phyloP scores from a whole-genome alignment of 2,888 invertebrate species.

The Spisula solida region DNA sequence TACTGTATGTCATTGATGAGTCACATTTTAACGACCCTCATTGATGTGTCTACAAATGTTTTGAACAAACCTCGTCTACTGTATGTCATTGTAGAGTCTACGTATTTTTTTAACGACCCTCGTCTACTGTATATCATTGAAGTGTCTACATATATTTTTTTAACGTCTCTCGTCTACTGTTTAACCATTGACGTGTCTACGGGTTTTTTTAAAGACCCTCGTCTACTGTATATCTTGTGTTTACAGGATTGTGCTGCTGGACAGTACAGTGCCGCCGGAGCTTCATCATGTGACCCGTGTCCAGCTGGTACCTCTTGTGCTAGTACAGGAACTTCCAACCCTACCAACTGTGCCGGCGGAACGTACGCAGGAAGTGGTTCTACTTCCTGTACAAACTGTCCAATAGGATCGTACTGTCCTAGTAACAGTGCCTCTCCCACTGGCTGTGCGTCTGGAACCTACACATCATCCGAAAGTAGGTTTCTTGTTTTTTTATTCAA shows the following conservation, averaged over 20 bases:
- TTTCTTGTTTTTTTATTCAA: not conserved
- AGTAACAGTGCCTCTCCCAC: conserved; percentile 55
- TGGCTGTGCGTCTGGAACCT: conserved; percentile 77
- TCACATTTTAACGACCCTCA: too few relatives aligned
- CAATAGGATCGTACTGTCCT: conserved; percentile 79
- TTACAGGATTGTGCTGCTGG: conserved; percentile 78
- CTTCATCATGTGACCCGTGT: conserved; percentile 79
- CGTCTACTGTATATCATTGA: too few relatives aligned
- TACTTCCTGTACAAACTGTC: conserved; percentile 79
- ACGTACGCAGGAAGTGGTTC: conserved; percentile 79
- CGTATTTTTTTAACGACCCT: too few relatives aligned
- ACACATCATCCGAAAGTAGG: conserved; percentile 77
- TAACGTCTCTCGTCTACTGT: too few relatives aligned
- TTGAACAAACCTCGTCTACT: too few relatives aligned
- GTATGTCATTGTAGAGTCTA: too few relatives aligned
- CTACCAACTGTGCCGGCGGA: conserved; percentile 79
- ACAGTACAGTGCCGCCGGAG: conserved; percentile 77
- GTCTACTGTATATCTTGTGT: too few relatives aligned
- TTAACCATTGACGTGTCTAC: too few relatives aligned
- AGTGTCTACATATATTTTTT: too few relatives aligned
- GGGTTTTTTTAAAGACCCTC: too few relatives aligned
- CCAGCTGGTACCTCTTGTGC: conserved; percentile 82
- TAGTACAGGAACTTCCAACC: conserved; percentile 75
- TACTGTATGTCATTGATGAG: too few relatives aligned
- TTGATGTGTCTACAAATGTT: too few relatives aligned